Percentiles rank a stretch among this genome's conserved stretches.
phyloP scores from a whole-genome alignment of 37 sponge, comb jelly and placozoan species.

The Ianthella basta region DNA sequence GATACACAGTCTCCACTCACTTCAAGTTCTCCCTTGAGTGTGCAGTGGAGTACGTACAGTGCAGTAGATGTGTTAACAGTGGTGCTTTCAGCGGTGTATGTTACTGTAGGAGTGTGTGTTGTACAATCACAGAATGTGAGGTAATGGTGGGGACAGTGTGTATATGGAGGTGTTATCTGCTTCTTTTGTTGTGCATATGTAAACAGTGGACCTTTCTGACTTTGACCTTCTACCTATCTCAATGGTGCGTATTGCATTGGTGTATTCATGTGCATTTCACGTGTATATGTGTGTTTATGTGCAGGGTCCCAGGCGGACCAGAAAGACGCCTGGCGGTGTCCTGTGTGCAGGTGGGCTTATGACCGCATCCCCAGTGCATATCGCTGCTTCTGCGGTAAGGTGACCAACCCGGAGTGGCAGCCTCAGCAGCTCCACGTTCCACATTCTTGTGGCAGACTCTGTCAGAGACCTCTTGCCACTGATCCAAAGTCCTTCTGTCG shows the following conservation, averaged over 20 bases:
- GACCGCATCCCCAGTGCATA: conserved; percentile 65
- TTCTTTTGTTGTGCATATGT: too few species aligned
- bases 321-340: conserved; percentile 81
- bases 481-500: conserved; percentile 23
- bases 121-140: too few species aligned
- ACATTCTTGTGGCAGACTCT: conserved; percentile 78
- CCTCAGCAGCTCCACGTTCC: conserved; percentile 30
- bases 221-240: too few species aligned
- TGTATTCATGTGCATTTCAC: neutral
- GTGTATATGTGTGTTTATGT: neutral
- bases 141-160: too few species aligned
- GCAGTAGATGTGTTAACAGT: neutral
- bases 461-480: conserved; percentile 53
- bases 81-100: neutral
- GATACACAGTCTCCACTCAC: neutral
- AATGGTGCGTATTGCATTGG: neutral
- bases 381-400: conserved; percentile 84
- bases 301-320: neutral
- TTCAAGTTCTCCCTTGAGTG: too few species aligned
- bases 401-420: conserved; percentile 47
- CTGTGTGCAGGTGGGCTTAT: conserved; percentile 57
- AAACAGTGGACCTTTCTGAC: too few species aligned
- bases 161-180: too few species aligned
- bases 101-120: neutral
- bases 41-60: too few species aligned